phyloP scores from a whole-genome alignment of 2,888 invertebrate species.

The Nomada fabriciana region DNA sequence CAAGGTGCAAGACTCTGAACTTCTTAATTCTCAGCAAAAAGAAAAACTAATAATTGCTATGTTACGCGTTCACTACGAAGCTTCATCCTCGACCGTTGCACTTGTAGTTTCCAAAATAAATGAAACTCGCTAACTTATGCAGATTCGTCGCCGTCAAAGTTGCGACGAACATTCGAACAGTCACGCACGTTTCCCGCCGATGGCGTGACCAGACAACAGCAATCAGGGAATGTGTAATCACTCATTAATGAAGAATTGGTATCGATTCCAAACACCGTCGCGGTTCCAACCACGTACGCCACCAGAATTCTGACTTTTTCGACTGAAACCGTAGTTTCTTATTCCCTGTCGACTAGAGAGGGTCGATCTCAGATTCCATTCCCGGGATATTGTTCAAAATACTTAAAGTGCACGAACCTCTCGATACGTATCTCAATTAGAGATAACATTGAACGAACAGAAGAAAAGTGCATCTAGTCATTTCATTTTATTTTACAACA shows the following conservation, averaged over 20 bases:
- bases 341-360: background rate
- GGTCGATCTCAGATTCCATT: background rate
- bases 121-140: constrained; percentile 32
- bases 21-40: background rate
- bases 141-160: constrained; percentile 16
- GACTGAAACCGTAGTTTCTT: background rate
- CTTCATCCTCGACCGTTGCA: background rate
- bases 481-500: too few relatives aligned
- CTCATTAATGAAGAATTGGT: constrained; percentile 49
- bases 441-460: too few relatives aligned
- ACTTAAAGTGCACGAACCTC: too few relatives aligned
- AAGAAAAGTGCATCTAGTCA: too few relatives aligned
- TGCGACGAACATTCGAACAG: constrained; percentile 3
- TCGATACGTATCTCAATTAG: too few relatives aligned
- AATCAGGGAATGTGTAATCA: constrained; percentile 37
- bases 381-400: too few relatives aligned
- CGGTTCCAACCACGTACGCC: background rate
- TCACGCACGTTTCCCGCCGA: constrained; percentile 24
- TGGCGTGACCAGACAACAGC: constrained; percentile 39
- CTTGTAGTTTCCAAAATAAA: background rate
- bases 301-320: constrained; percentile 4
- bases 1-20: background rate
- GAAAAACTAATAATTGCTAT: constrained; percentile 28
- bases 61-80: background rate
- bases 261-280: constrained; percentile 37